Conservation (phyloP, 2,113 vertebrate genomes). For the Galbula dea region DNA sequence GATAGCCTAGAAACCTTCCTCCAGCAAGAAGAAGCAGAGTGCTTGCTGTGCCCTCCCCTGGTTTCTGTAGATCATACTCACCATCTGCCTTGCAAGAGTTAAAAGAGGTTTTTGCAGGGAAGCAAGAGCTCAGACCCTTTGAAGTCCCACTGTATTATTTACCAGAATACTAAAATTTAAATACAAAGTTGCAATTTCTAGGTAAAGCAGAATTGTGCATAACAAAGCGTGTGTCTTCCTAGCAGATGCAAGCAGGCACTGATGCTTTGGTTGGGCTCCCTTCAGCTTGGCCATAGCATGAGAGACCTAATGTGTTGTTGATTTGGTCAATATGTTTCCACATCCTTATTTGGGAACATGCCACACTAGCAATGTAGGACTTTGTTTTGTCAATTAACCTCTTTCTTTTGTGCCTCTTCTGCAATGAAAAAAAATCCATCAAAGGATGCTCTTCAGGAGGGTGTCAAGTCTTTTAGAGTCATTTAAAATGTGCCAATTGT, state of each 20-base stretch:
- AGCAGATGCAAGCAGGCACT: neutral
- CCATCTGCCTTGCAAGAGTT: neutral
- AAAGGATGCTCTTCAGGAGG: neutral
- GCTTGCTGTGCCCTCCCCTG: neutral
- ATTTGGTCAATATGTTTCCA: neutral
- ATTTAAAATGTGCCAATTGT: neutral
- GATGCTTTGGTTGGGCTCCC: conserved; percentile 9
- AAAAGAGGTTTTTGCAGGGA: neutral
- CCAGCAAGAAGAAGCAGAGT: neutral
- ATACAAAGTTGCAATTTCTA: neutral
- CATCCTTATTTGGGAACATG: neutral
- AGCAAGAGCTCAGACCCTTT: neutral
- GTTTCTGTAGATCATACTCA: neutral
- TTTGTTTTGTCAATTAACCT: conserved; percentile 52
- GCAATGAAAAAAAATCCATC: neutral
- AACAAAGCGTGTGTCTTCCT: neutral
- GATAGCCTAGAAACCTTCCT: neutral
- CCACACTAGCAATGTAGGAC: neutral
- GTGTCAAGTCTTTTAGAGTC: neutral
- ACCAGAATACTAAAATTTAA: neutral
- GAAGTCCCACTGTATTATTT: neutral
- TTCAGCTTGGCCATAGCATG: neutral
- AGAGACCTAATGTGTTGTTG: neutral
- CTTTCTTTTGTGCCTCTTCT: neutral
- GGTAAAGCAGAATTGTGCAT: neutral